Conservation (phyloP, 2,113 vertebrate genomes). For the Brachypteracias leptosomus region DNA sequence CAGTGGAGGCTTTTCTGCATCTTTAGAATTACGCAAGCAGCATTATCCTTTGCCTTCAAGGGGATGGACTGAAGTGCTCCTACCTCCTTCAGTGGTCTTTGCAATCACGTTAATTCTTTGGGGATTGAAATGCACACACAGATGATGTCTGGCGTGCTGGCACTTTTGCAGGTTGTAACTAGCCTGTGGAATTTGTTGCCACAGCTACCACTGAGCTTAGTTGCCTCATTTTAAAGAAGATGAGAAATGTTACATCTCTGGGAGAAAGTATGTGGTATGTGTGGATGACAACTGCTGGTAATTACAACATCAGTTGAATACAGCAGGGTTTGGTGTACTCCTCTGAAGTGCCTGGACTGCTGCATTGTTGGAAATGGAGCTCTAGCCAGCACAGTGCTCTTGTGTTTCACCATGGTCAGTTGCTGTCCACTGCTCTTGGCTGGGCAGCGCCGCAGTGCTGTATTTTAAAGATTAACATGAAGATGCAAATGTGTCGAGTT, state of each 20-base stretch:
- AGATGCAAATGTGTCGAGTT: background rate
- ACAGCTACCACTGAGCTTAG: background rate
- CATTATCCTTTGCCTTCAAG: background rate
- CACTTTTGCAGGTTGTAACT: background rate
- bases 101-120: background rate
- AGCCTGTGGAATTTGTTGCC: background rate
- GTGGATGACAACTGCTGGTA: background rate
- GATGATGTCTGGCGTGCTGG: background rate
- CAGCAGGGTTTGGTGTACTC: background rate
- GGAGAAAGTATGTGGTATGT: fast-evolving
- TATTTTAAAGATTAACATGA: background rate
- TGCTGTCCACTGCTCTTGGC: background rate
- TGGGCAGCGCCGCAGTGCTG: background rate
- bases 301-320: background rate
- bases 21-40: background rate
- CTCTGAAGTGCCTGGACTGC: background rate
- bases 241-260: background rate
- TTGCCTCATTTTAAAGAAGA: background rate
- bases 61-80: background rate
- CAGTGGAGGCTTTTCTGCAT: background rate
- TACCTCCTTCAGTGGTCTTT: conserved; percentile 7
- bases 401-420: background rate
- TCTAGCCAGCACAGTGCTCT: background rate
- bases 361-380: background rate
- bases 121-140: background rate